phyloP scores from a whole-genome alignment of 1,140 invertebrate species.

The Elymnias hypermnestra region DNA sequence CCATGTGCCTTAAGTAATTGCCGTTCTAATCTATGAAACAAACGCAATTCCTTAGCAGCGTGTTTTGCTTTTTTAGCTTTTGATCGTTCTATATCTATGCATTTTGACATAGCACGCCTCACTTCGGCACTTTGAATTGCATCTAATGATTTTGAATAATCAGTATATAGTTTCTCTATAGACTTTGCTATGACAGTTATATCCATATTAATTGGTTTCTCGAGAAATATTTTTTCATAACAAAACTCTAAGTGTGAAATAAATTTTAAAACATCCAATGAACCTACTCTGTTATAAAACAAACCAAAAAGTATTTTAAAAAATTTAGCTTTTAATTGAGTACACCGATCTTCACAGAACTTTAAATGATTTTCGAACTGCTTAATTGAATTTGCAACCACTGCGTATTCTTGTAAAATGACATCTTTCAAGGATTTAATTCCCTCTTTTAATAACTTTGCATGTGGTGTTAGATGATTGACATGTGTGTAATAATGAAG shows the following conservation, averaged over 20 bases:
- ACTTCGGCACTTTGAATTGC: slow-evolving; percentile 33
- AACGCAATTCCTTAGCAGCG: slow-evolving; percentile 44
- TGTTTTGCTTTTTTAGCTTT: slow-evolving; percentile 36
- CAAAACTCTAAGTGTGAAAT: slow-evolving; percentile 52
- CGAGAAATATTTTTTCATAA: slow-evolving; percentile 46
- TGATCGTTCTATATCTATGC: slow-evolving; percentile 29
- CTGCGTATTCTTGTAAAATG: slow-evolving; percentile 35
- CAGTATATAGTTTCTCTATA: slow-evolving; percentile 50
- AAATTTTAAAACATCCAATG: slow-evolving; percentile 50
- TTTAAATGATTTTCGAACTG: slow-evolving; percentile 35
- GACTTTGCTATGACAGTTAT: slow-evolving; percentile 37
- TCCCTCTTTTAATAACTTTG: slow-evolving; percentile 32
- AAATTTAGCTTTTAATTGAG: slow-evolving; percentile 44
- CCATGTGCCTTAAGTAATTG: slow-evolving; percentile 38
- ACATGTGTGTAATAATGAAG: slow-evolving; percentile 52
- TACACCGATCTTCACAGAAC: slow-evolving; percentile 34
- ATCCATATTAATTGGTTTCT: slow-evolving; percentile 47
- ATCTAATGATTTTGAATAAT: slow-evolving; percentile 47
- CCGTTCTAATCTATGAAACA: slow-evolving; percentile 42
- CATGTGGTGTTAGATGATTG: slow-evolving; percentile 34
- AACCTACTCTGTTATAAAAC: slow-evolving; percentile 48
- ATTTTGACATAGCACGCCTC: slow-evolving; percentile 35
- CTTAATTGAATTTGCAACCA: slow-evolving; percentile 35
- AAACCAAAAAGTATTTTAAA: slow-evolving; percentile 46
- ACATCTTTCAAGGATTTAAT: slow-evolving; percentile 38